Evolutionary conservation across 2,888 invertebrate species (phyloP).

Genomic region (Polydrusus cervinus): DNA sequence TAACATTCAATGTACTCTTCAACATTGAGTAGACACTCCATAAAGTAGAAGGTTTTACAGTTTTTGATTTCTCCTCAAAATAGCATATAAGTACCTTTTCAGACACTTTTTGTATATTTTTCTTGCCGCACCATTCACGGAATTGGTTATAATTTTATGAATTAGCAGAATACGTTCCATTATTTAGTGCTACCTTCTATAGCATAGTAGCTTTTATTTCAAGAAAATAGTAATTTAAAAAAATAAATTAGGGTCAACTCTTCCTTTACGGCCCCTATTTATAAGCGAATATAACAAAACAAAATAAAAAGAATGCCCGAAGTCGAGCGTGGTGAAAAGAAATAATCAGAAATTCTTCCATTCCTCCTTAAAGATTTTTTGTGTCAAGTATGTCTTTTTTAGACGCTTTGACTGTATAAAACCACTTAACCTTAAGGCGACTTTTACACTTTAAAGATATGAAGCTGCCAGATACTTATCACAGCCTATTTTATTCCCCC

Average conservation of each 20-base stretch:
- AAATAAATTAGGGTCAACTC: neutral
- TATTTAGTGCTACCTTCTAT: no score
- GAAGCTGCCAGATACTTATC: conserved; percentile 38
- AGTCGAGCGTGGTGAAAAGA: neutral
- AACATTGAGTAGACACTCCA: no score
- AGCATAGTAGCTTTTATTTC: neutral
- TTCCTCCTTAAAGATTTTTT: conserved; percentile 43
- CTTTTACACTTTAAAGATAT: conserved; percentile 35
- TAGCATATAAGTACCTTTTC: no score
- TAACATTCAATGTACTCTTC: no score
- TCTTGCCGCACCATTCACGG: no score
- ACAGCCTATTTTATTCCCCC: conserved; percentile 19
- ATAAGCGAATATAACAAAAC: conserved; percentile 11
- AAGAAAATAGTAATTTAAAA: neutral
- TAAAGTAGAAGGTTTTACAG: no score
- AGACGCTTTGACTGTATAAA: conserved; percentile 42
- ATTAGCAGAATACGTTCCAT: no score
- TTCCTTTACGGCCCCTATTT: neutral
- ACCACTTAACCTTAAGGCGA: conserved; percentile 43
- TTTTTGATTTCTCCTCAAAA: no score
- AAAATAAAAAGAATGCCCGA: neutral
- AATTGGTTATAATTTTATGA: no score
- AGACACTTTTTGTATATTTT: no score
- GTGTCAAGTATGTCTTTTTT: conserved; percentile 47
- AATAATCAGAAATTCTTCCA: conserved; percentile 23